A percentile compares a stretch with the other conserved stretches of the same genome.
Conservation (phyloP, 2,113 vertebrate species). For the Bos taurus region DNA sequence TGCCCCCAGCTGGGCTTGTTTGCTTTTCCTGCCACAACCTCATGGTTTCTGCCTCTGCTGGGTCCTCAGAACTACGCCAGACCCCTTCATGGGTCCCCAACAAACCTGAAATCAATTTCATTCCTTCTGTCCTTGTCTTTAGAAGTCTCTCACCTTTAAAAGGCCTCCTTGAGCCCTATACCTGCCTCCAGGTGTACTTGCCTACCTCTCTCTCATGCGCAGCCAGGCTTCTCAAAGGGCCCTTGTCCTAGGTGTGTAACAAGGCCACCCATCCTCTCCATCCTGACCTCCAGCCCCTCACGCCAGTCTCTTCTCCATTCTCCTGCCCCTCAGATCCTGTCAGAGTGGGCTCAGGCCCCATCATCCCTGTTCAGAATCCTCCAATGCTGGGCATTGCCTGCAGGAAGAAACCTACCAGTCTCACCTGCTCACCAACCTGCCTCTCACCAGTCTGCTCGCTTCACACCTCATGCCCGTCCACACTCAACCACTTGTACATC, state of each 20-base stretch:
- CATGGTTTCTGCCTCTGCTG: neutral
- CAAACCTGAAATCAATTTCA: neutral
- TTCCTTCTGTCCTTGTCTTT: neutral
- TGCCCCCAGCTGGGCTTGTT: too few relatives aligned
- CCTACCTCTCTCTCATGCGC: neutral
- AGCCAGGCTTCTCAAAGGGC: neutral
- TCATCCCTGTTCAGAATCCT: neutral
- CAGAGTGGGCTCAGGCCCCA: too few relatives aligned
- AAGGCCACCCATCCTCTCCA: neutral
- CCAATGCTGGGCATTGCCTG: neutral
- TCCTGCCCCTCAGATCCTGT: neutral
- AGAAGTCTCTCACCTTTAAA: neutral
- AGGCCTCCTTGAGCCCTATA: neutral
- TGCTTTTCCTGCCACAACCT: neutral
- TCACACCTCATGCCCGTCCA: rapidly evolving
- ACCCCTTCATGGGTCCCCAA: neutral
- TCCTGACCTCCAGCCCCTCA: neutral
- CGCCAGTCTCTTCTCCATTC: neutral
- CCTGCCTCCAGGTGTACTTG: neutral
- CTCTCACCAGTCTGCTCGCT: neutral
- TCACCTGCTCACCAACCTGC: neutral
- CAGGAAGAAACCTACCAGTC: neutral
- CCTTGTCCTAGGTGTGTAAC: neutral
- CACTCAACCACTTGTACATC: neutral
- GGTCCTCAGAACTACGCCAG: neutral